A percentile compares a stretch with the other conserved stretches of the same genome.
Conservation (phyloP, 2,888 invertebrate species). For the Ophion ventricosus region DNA sequence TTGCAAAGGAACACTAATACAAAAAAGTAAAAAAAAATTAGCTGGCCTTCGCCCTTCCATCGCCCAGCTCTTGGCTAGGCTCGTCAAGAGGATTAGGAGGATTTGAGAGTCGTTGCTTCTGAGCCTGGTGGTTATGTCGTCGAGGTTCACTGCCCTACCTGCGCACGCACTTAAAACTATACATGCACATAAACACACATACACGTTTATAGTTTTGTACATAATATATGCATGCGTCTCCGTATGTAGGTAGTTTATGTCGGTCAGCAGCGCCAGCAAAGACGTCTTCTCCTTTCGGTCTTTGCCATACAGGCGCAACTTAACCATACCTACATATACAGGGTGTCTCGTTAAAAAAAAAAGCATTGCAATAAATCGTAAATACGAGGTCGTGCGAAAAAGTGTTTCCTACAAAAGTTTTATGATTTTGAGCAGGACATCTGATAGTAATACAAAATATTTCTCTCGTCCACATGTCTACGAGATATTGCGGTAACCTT, state of each 20-base stretch:
- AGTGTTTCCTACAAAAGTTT: too few relatives aligned
- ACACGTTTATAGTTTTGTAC: conserved; percentile 1
- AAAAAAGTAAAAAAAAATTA: conserved; percentile 16
- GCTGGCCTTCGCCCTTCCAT: conserved; percentile 37
- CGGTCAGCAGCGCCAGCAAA: conserved; percentile 56
- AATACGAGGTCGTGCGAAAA: too few relatives aligned
- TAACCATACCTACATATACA: background rate
- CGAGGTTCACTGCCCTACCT: conserved; percentile 65
- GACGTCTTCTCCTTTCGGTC: conserved; percentile 58
- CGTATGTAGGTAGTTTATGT: conserved; percentile 55
- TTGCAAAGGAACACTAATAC: background rate
- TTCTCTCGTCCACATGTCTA: too few relatives aligned
- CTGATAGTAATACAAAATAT: too few relatives aligned
- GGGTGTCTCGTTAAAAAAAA: too few relatives aligned
- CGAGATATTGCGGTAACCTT: too few relatives aligned
- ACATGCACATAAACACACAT: conserved; percentile 10
- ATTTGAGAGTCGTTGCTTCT: conserved; percentile 52
- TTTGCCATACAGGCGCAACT: conserved; percentile 70
- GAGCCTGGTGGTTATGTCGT: conserved; percentile 64
- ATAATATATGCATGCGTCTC: background rate
- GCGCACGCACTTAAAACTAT: conserved; percentile 56
- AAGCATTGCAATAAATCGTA: too few relatives aligned
- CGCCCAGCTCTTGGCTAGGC: conserved; percentile 56
- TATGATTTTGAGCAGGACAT: too few relatives aligned
- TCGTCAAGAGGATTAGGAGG: conserved; percentile 76